Evolutionary conservation across 1,140 invertebrate genomes (phyloP), one percentile per base, ranked within the genome.

Genomic region (Melanaphis sacchari): DNA sequence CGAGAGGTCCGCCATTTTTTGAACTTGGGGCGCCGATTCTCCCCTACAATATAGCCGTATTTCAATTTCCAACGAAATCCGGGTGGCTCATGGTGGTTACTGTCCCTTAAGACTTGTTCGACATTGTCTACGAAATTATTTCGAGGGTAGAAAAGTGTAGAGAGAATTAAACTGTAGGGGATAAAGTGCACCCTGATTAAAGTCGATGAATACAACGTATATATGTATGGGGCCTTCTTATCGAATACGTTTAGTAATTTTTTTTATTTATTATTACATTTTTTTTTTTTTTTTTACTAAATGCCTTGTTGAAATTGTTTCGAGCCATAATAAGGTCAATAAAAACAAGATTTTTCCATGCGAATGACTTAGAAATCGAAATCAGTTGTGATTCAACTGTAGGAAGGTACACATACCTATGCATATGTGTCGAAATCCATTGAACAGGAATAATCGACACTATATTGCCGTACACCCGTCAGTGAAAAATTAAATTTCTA

Each of bases 131-230:
- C 88, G 88, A 52, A 54, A 54, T 89, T 89, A 54, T 89, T 89
- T 89, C 46, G 88, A 54, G 46, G 88, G 88, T 89, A 89, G 88
- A 89, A 89, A 89, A 89, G 88, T 89, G 88, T 54, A 52, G 88
- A 89, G 88, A 89, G 49, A 89, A 89, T 89, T 89, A 89, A 89
- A 89, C 88, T 52, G 88, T 89, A 22, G 88, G 49, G 49, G 88
- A 89, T 89, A 89, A 89, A 89, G 88, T 54, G 88, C 88, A 89
- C 88, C 88, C 88, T 89, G 88, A 89, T 89, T 89, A 89, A 89
- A 89, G 88, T 89, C 88, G 88, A 89, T 38, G 88, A 54, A 52
- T 38, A 46, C 46, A 24, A 46, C 36, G n/a, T 49, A 49, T 26
- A 36, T 22, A 36, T 36, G 31, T n/a, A 87, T n/a, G 21, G 41